These are phyloP conservation scores for Apus apus DNA, from an alignment of 2,113 vertebrate genomes.

Conservation along the genomic window DNA sequence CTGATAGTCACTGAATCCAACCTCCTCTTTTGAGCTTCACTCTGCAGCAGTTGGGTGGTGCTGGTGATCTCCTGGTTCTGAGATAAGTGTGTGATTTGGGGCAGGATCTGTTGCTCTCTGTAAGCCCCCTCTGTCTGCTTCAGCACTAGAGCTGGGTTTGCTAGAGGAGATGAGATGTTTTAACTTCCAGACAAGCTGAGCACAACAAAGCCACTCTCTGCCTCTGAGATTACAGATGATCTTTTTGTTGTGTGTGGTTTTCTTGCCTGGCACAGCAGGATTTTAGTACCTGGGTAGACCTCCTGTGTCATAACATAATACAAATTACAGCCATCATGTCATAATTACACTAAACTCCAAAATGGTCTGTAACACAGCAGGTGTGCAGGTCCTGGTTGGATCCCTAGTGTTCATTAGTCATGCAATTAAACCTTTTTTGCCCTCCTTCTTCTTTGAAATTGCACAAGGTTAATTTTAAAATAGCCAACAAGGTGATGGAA, in stretches of 20 bases:
- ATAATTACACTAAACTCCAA: neutral
- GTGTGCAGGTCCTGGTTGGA: neutral
- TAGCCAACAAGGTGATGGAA: neutral
- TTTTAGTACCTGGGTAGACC: neutral
- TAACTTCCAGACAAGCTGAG: neutral
- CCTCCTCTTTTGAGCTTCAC: fast-evolving
- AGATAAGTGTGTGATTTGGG: neutral
- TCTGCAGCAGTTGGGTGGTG: neutral
- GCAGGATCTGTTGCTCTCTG: neutral
- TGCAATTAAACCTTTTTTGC: neutral
- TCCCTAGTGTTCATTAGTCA: neutral
- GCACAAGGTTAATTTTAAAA: neutral
- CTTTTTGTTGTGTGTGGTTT: neutral
- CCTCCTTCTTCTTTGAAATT: neutral
- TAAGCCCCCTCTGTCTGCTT: neutral
- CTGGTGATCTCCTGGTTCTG: neutral
- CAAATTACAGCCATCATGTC: neutral
- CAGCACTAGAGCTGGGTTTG: fast-evolving
- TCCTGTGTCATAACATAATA: neutral
- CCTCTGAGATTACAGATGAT: neutral
- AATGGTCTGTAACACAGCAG: neutral
- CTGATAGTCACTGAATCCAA: neutral
- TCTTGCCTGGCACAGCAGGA: neutral
- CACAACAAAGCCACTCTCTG: neutral
- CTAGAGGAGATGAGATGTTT: neutral